These are phyloP conservation scores for Myathropa florea DNA, from an alignment of 2,888 invertebrate species.

Conservation along the genomic window DNA sequence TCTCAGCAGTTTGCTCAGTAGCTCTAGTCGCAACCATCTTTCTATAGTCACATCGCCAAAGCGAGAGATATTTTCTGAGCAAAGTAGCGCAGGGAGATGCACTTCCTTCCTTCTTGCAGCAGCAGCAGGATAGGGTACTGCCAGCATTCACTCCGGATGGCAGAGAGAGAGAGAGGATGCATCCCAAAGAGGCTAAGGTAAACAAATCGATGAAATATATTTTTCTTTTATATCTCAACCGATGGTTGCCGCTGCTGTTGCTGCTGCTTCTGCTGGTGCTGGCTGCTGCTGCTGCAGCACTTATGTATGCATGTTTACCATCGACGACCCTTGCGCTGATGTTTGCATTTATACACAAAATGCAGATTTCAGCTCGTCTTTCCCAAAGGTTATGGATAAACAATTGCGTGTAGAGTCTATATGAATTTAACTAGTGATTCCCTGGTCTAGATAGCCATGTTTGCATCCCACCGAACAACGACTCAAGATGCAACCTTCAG, in stretches of 20 bases:
- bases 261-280: slow-evolving; percentile 35
- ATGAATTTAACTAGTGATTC: slow-evolving; percentile 61
- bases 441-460: slow-evolving; percentile 47
- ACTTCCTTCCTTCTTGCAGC: slow-evolving; percentile 31
- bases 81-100: slow-evolving; percentile 34
- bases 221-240: not conserved
- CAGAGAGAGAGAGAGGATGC: slow-evolving; percentile 11
- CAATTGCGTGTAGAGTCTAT: slow-evolving; percentile 63
- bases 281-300: not conserved
- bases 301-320: slow-evolving; percentile 46
- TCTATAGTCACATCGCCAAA: not conserved
- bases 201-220: slow-evolving; percentile 68
- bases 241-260: slow-evolving; percentile 39
- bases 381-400: slow-evolving; percentile 32
- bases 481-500: slow-evolving; percentile 51
- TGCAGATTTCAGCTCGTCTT: slow-evolving; percentile 51
- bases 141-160: not conserved
- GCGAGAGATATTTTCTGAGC: slow-evolving; percentile 46
- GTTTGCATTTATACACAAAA: slow-evolving; percentile 68
- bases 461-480: slow-evolving; percentile 31
- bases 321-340: slow-evolving; percentile 15
- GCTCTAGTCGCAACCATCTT: not conserved
- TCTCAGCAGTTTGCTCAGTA: slow-evolving; percentile 57
- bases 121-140: not conserved
- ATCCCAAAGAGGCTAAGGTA: slow-evolving; percentile 63